Conservation (phyloP, 2,113 vertebrate genomes). For the Butorides virescens region DNA sequence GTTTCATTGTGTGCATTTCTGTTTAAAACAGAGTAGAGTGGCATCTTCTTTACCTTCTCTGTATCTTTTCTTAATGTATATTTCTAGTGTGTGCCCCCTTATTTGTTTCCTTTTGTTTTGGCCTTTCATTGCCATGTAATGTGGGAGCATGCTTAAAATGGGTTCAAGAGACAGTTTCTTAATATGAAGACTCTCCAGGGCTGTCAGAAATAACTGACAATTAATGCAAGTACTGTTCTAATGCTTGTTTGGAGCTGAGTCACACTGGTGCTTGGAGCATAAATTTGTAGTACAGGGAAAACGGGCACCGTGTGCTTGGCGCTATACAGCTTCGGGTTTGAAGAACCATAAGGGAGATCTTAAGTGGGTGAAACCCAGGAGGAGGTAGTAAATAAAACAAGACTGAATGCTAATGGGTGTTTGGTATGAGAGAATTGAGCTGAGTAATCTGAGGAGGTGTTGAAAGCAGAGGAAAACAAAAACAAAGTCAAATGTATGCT, state of each 20-base stretch:
- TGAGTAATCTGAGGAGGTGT: constrained; percentile 62
- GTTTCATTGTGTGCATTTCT: background rate
- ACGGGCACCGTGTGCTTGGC: background rate
- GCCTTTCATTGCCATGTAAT: constrained; percentile 29
- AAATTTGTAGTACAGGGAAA: background rate
- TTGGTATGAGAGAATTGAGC: constrained; percentile 29
- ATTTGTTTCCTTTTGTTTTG: background rate
- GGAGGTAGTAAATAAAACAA: constrained; percentile 55
- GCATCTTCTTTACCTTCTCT: background rate
- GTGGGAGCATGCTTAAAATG: constrained; percentile 54
- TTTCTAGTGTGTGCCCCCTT: background rate
- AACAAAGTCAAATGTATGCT: constrained; percentile 35
- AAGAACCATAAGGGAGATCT: constrained; percentile 25
- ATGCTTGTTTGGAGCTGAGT: constrained; percentile 47
- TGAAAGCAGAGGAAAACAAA: constrained; percentile 31
- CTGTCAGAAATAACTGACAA: constrained; percentile 65
- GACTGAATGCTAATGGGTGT: constrained; percentile 25
- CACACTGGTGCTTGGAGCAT: background rate
- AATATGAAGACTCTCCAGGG: constrained; percentile 51
- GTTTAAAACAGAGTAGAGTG: background rate
- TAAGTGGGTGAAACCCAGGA: constrained; percentile 45
- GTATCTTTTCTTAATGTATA: background rate
- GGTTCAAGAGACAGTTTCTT: constrained; percentile 57
- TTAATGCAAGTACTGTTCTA: constrained; percentile 51
- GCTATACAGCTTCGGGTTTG: background rate